Evolutionary conservation across 2,797 vertebrate genomes (phyloP), one percentile per base, ranked within the genome.

Genomic region (Nannoperca australis): DNA sequence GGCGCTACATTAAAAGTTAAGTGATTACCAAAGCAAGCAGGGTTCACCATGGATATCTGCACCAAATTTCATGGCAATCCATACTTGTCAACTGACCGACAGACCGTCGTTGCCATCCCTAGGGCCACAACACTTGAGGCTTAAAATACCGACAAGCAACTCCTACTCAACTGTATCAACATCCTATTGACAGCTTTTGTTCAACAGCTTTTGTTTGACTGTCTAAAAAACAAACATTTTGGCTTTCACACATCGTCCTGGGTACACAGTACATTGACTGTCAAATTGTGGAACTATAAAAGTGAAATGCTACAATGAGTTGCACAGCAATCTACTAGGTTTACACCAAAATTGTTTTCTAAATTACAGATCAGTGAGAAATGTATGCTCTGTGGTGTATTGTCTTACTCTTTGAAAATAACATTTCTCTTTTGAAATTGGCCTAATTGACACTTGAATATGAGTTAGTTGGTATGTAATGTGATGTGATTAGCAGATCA

Each of bases 351-450:
- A 32, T 30, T 55, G 11, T 22, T 22, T 36, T 32, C 24, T n/a
- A 4, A 54, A 32, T 15, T 32, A 55, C 4, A 32, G 24, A 68
- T 30, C 3, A 68, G 18, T 30, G 24, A 44, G 4, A 55, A 55
- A 42, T 55, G 0, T 9, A 44, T 32, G 11, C 0, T 42, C 59
- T 36, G 12, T 18, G 17, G 10, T 38, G 13, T 40, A 10, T 18
- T 69, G 65, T 44, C 17, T 55, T 44, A 22, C 4, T 45, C 22
- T 32, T n/a, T 68, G 15, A 7, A 54, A 68, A 68, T 61, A 8
- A 30, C 1, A 18, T 2, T 34, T 53, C 15, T 10, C 5, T 11
- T 24, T 58, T 45, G 8, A 47, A 44, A 45, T 17, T 18, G 18
- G 8, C 14, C 20, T 22, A 10, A 44, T n/a, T 10, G 4, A 45